phyloP scores from a whole-genome alignment of 2,113 vertebrate genomes.

The Thermophis baileyi region DNA sequence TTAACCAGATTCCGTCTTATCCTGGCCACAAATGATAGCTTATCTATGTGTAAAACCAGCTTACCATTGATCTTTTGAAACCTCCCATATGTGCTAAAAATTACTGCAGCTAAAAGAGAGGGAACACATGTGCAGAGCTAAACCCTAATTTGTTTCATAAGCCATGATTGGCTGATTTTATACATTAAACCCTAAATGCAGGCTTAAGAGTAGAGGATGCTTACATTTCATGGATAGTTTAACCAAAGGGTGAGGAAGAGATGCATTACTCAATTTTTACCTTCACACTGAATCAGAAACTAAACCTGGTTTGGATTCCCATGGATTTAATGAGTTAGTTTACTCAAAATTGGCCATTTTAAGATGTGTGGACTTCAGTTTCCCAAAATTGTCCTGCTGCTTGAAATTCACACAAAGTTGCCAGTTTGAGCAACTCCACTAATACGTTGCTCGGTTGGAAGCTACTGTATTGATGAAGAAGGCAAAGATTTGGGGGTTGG shows the following conservation, averaged over 20 bases:
- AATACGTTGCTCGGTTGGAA: neutral
- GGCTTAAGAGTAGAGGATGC: neutral
- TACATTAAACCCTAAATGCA: neutral
- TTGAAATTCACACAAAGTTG: neutral
- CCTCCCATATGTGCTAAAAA: neutral
- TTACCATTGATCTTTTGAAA: neutral
- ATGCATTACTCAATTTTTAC: neutral
- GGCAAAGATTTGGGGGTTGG: neutral
- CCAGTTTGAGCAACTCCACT: neutral
- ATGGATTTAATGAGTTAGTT: neutral
- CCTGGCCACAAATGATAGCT: neutral
- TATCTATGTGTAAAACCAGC: neutral
- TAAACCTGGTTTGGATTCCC: neutral
- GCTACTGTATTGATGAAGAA: neutral
- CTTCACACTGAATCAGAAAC: neutral
- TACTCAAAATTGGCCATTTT: neutral
- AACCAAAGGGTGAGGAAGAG: neutral
- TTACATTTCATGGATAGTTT: neutral
- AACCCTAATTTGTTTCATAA: neutral
- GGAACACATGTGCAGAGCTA: neutral
- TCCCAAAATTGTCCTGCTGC: neutral
- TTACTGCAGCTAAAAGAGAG: neutral
- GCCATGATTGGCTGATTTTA: neutral
- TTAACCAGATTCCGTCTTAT: neutral
- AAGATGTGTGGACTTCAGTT: neutral